Base-by-base conservation (phyloP, 2,113 vertebrate species). In the Pseudopipra pipra region DNA sequence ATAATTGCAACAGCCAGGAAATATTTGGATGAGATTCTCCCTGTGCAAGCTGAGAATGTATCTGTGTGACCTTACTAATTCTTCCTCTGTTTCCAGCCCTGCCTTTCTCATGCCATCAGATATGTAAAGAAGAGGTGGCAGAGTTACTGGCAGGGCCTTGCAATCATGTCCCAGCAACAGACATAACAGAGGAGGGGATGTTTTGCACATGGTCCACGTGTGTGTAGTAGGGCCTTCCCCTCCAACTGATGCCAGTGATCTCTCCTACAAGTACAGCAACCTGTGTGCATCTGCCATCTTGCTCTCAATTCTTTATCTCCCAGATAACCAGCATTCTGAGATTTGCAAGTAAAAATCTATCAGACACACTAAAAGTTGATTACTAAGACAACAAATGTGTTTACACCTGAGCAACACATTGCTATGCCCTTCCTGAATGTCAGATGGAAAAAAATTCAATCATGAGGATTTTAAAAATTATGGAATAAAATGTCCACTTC, bases 171-270 rank as follows among this genome's bases (percentile, higher is more conserved):
- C 77, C 24, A 52, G 56, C 19, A 52, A 46, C 39, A 59, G 27
- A 31, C 20, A 0, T 15, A 49, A 47, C 1, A 6, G 18, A 90
- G n/a, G 7, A 71, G 11, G 10, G 14, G 10, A 74, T 16, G 14
- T 28, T 85, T 63, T 7, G 2, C 9, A 46, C 5, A 0, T 24
- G 6, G 16, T 43, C 30, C 58, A 35, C 0, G 0, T 33, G 27
- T 2, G 1, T 0, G 0, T 55, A 76, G 39, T 0, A 2, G n/a
- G 37, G 14, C 44, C 51, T 89, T 73, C 37, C n/a, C 28, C 56
- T 82, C 39, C 54, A 44, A 21, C 21, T 0, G 0, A 13, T 51
- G 58, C 22, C 19, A 1, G 39, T 55, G 21, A 58, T 24, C 23
- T 54, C 47, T 58, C 24, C 5, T 68, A 7, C 25, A 59, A 59